Conservation (phyloP, 1,140 invertebrate species). For the Papilio polyxenes region DNA sequence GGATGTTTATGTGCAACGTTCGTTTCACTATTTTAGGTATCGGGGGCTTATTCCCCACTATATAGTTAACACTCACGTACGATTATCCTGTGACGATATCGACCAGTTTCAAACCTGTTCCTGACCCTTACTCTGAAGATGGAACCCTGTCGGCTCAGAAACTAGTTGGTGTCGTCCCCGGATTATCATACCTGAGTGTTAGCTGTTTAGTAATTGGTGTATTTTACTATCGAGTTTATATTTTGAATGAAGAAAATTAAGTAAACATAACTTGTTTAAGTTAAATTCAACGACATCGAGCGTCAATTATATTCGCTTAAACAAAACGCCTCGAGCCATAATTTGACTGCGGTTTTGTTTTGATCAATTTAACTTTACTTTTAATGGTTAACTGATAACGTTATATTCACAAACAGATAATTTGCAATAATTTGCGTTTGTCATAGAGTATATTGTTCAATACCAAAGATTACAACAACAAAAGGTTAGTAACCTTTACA, state of each 20-base stretch:
- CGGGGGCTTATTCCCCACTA: too few relatives aligned
- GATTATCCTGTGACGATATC: too few relatives aligned
- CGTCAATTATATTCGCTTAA: not conserved
- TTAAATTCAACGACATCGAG: not conserved
- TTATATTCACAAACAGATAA: not conserved
- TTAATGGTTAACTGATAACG: not conserved
- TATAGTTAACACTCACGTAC: too few relatives aligned
- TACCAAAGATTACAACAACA: not conserved
- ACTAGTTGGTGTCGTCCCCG: too few relatives aligned
- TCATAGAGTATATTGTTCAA: not conserved
- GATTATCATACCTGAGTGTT: too few relatives aligned
- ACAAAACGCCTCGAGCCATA: not conserved
- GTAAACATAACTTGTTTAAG: not conserved
- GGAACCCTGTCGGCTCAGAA: too few relatives aligned
- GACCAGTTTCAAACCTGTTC: too few relatives aligned
- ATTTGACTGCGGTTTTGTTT: not conserved
- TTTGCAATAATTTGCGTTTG: not conserved
- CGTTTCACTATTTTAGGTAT: too few relatives aligned
- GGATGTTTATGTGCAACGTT: too few relatives aligned
- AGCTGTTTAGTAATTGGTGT: not conserved
- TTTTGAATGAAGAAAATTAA: not conserved
- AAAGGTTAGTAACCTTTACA: not conserved
- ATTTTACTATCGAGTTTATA: not conserved
- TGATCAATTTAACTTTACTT: not conserved
- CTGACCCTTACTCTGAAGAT: too few relatives aligned